Evolutionary conservation across 1,140 invertebrate species (phyloP).

Genomic region (Pectinophora gossypiella): DNA sequence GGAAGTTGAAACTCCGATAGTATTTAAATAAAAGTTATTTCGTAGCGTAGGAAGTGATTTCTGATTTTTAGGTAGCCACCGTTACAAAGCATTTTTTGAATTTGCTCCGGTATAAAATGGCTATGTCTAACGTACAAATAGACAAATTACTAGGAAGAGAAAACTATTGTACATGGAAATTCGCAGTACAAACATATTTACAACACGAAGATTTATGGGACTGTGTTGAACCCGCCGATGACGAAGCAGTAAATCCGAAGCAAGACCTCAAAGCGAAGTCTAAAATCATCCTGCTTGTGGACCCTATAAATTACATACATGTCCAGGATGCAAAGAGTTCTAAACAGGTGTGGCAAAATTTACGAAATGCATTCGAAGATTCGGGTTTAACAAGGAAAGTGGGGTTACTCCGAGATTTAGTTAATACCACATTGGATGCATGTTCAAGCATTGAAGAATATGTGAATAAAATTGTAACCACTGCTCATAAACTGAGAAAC

Average conservation of each 20-base stretch:
- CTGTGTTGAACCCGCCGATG: neutral
- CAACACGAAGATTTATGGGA: neutral
- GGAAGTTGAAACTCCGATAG: too few relatives aligned
- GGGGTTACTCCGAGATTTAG: slow-evolving; percentile 21
- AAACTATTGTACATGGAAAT: neutral
- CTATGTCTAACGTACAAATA: too few relatives aligned
- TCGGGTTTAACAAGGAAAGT: slow-evolving; percentile 31
- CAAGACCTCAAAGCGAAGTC: neutral
- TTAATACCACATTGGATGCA: slow-evolving; percentile 22
- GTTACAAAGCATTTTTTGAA: too few relatives aligned
- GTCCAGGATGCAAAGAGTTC: slow-evolving; percentile 21
- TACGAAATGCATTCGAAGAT: slow-evolving; percentile 30
- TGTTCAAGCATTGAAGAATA: slow-evolving; percentile 11
- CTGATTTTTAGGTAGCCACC: too few relatives aligned
- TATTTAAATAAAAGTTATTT: too few relatives aligned
- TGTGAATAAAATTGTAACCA: slow-evolving; percentile 33
- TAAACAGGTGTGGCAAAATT: slow-evolving; percentile 32
- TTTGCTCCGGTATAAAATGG: too few relatives aligned
- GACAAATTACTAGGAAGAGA: neutral
- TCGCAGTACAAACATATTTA: neutral
- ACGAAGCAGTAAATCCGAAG: neutral
- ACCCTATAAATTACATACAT: slow-evolving; percentile 23
- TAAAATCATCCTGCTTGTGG: neutral
- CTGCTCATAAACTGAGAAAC: slow-evolving; percentile 32
- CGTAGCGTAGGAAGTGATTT: too few relatives aligned